Evolutionary conservation across 2,797 vertebrate species (phyloP).

Genomic region (Choloepus didactylus): DNA sequence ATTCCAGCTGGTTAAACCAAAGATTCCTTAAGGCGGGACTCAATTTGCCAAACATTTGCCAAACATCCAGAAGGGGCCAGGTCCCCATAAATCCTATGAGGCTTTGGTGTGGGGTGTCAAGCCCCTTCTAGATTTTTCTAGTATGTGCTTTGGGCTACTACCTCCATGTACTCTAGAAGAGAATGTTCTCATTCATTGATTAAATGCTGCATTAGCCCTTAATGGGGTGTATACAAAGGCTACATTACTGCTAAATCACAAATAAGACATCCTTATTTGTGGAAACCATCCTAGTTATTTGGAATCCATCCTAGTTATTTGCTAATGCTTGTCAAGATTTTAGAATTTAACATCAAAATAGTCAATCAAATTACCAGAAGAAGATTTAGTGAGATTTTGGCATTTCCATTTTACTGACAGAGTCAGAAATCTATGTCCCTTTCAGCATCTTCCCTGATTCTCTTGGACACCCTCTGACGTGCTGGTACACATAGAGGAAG

Average conservation of each 20-base stretch:
- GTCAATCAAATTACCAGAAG: neutral
- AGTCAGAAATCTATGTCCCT: neutral
- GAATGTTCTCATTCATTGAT: slow-evolving; percentile 41
- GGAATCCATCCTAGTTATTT: neutral
- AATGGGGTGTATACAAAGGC: slow-evolving; percentile 63
- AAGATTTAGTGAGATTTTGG: neutral
- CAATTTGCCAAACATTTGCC: neutral
- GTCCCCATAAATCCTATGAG: neutral
- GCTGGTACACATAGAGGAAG: neutral
- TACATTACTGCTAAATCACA: slow-evolving; percentile 37
- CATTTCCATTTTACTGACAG: neutral
- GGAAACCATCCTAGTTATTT: neutral
- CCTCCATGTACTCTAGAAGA: neutral
- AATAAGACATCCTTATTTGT: neutral
- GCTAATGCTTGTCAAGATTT: neutral
- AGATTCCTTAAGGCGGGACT: neutral
- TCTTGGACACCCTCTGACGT: neutral
- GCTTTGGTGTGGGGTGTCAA: neutral
- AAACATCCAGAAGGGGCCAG: neutral
- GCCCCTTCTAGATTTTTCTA: neutral
- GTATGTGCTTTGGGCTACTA: neutral
- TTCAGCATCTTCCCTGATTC: neutral
- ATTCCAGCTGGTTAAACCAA: slow-evolving; percentile 45
- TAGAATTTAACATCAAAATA: slow-evolving; percentile 4
- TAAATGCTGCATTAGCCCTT: slow-evolving; percentile 63